Conservation (phyloP, 2,113 vertebrate genomes). For the Lophotis ruficrista region DNA sequence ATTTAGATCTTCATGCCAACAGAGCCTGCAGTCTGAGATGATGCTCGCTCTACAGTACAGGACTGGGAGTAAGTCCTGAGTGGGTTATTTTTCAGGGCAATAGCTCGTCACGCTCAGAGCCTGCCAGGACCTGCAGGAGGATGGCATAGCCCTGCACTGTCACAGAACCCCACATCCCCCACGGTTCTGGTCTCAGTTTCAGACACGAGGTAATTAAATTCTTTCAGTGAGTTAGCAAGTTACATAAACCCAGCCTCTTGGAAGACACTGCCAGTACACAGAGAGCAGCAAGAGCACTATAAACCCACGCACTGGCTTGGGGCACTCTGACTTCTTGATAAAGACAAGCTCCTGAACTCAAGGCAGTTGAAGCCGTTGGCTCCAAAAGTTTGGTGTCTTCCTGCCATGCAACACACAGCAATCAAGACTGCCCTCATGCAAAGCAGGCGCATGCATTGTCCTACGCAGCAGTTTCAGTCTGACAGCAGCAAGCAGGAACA, state of each 20-base stretch:
- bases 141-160: neutral
- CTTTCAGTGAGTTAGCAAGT: neutral
- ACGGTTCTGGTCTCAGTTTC: neutral
- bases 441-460: neutral
- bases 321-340: neutral
- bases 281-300: neutral
- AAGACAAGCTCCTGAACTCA: neutral
- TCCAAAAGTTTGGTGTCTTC: neutral
- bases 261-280: rapidly evolving
- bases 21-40: neutral
- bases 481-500: neutral
- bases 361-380: rapidly evolving
- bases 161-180: neutral
- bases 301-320: neutral
- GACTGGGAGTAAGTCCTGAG: neutral
- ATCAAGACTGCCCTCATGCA: neutral
- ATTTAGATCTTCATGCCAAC: neutral
- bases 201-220: neutral
- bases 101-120: neutral
- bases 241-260: neutral
- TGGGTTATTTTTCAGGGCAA: neutral
- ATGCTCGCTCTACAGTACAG: neutral
- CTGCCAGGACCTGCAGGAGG: neutral
- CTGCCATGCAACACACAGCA: neutral
- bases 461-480: neutral